A percentile compares a stretch with the other conserved stretches of the same genome.
Evolutionary conservation across 1,140 invertebrate species (phyloP).

Genomic region (Campoletis sonorensis): DNA sequence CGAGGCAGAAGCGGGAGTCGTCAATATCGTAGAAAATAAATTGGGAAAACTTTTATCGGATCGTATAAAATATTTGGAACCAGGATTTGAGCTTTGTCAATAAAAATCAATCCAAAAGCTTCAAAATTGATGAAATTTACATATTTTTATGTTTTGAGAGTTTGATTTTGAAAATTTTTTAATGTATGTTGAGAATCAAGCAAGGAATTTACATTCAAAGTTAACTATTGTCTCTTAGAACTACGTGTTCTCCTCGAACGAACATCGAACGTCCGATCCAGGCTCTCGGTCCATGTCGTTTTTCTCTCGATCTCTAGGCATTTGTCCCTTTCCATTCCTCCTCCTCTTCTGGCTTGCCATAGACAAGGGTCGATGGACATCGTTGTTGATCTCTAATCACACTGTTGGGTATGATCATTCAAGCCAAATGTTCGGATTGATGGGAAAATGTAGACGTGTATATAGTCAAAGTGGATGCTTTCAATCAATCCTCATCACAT

Average conservation of each 20-base stretch:
- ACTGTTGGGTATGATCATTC: conserved; percentile 9
- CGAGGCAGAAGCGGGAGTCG: neutral
- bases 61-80: neutral
- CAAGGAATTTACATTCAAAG: neutral
- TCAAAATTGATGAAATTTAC: neutral
- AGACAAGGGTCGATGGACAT: neutral
- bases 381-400: conserved; percentile 9
- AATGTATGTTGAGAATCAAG: neutral
- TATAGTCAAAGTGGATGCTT: neutral
- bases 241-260: neutral
- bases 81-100: neutral
- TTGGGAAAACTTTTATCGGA: neutral
- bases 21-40: neutral
- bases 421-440: conserved; percentile 9
- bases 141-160: neutral
- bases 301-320: neutral
- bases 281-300: neutral
- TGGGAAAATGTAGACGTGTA: neutral
- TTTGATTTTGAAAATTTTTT: neutral
- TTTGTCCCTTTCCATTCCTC: neutral
- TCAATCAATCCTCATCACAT: neutral
- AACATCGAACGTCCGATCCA: neutral
- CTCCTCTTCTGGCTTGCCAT: neutral
- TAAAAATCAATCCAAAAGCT: neutral
- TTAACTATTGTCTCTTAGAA: neutral